Percentiles rank a stretch among this genome's conserved stretches.
phyloP scores from a whole-genome alignment of 2,113 vertebrate species.

The Spheniscus mendiculus region DNA sequence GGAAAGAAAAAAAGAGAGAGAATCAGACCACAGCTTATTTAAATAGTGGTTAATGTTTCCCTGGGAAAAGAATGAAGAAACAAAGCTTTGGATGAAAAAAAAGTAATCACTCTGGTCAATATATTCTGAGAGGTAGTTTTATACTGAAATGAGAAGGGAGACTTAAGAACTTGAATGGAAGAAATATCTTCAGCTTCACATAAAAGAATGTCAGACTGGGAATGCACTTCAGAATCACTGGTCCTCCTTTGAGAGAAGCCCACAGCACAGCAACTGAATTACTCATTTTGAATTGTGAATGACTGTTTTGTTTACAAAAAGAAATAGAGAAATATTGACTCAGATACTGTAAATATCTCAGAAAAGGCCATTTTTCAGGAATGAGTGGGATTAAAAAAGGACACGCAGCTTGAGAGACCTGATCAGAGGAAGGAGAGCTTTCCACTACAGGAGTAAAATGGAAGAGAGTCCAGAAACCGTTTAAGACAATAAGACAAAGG shows the following conservation, averaged over 20 bases:
- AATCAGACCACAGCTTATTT: background rate
- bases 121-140: background rate
- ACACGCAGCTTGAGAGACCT: background rate
- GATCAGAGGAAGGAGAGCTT: background rate
- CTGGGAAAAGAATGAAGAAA: background rate
- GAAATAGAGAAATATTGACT: slow-evolving; percentile 36
- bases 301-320: background rate
- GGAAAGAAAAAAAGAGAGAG: background rate
- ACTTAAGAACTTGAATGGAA: background rate
- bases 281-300: background rate
- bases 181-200: background rate
- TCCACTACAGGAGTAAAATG: background rate
- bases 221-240: background rate
- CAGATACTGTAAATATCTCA: background rate
- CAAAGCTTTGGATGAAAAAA: background rate
- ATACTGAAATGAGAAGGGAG: background rate
- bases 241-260: background rate
- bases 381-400: background rate
- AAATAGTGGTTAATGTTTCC: background rate
- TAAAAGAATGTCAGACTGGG: background rate
- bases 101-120: background rate
- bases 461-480: background rate
- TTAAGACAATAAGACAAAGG: background rate
- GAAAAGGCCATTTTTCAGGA: slow-evolving; percentile 28
- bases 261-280: background rate